These are phyloP conservation scores for Drosophila elegans DNA, from an alignment of 1,140 invertebrate genomes.

Conservation along the genomic window DNA sequence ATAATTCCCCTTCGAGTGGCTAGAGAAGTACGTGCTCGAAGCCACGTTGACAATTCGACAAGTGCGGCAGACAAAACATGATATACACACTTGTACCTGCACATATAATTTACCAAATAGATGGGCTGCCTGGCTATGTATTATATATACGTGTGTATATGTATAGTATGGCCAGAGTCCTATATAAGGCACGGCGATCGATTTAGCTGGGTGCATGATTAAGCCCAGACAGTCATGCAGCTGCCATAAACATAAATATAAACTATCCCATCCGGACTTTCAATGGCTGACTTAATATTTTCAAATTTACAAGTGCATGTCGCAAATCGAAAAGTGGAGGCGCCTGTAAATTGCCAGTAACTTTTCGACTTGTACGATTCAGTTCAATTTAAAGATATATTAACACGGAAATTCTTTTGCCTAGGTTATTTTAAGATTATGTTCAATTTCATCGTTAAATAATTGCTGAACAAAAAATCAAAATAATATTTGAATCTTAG, in stretches of 20 bases:
- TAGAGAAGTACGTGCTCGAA: constrained; percentile 30
- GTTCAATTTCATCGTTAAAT: no score
- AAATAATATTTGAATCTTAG: no score
- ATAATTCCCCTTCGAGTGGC: constrained; percentile 5
- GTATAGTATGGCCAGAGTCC: no score
- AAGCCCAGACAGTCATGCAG: constrained; percentile 72
- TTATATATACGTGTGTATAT: not conserved
- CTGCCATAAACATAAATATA: constrained; percentile 65
- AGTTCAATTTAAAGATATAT: no score
- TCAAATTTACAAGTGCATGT: constrained; percentile 51
- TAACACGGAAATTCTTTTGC: no score
- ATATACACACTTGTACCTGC: constrained; percentile 15
- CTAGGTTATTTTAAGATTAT: no score
- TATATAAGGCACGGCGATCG: constrained; percentile 33
- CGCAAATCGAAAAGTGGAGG: not conserved
- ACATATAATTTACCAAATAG: not conserved
- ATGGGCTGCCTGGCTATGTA: constrained; percentile 2
- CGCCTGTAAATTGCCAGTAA: not conserved
- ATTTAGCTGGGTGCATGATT: constrained; percentile 64
- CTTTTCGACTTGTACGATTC: no score
- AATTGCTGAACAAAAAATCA: no score
- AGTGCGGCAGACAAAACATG: constrained; percentile 57
- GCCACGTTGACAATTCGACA: constrained; percentile 78
- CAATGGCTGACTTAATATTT: constrained; percentile 36
- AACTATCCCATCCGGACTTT: constrained; percentile 43